phyloP scores from a whole-genome alignment of 1,140 invertebrate genomes.

The Proales similis region DNA sequence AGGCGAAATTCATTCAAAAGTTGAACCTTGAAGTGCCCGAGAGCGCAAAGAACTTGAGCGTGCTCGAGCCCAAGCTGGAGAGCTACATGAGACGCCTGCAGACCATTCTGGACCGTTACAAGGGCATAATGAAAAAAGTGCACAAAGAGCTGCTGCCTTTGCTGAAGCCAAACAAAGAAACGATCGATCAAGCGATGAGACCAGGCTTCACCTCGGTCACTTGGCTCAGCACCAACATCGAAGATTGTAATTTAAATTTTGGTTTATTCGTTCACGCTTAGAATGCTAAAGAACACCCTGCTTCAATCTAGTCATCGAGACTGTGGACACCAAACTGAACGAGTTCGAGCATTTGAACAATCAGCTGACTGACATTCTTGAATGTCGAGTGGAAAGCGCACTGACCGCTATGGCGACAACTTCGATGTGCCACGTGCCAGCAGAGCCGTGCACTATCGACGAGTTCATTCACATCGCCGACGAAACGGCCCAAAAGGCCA shows the following conservation, averaged over 20 bases:
- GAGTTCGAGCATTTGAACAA: constrained; percentile 49
- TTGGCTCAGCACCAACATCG: constrained; percentile 72
- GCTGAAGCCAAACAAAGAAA: constrained; percentile 67
- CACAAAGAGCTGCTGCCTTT: constrained; percentile 74
- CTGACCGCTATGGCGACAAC: constrained; percentile 75
- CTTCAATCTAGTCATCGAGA: constrained; percentile 43
- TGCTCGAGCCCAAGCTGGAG: constrained; percentile 62
- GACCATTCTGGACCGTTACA: constrained; percentile 48
- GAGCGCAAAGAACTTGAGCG: constrained; percentile 71
- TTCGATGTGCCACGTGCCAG: constrained; percentile 67
- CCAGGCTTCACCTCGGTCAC: constrained; percentile 69
- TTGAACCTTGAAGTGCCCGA: constrained; percentile 74
- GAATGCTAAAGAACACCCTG: not conserved
- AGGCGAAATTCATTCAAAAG: constrained; percentile 76
- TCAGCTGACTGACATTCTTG: constrained; percentile 74
- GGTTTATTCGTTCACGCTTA: constrained; percentile 5
- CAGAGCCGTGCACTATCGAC: constrained; percentile 73
- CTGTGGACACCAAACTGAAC: constrained; percentile 44
- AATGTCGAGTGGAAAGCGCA: constrained; percentile 78
- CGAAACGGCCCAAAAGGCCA: constrained; percentile 43
- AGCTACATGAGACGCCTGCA: constrained; percentile 62
- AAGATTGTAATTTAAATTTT: constrained; percentile 63
- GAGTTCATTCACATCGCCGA: constrained; percentile 70
- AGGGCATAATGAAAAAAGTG: constrained; percentile 44
- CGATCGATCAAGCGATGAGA: constrained; percentile 59